Evolutionary conservation across 1,140 invertebrate genomes (phyloP).

Genomic region (Leptinotarsa undecemlineata): DNA sequence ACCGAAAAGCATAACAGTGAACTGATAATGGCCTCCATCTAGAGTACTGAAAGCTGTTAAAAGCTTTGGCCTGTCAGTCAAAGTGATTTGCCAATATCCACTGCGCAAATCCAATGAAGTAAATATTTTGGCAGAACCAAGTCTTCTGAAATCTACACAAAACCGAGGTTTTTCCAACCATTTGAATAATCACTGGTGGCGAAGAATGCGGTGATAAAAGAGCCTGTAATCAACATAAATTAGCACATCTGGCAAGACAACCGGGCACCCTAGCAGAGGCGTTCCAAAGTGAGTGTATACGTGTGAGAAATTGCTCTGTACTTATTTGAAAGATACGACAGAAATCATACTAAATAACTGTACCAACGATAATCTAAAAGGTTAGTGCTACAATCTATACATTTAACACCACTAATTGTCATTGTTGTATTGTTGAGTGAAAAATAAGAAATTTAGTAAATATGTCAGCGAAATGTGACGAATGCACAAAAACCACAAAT

Average conservation of each 20-base stretch:
- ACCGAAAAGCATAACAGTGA: slow-evolving; percentile 47
- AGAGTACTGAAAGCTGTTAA: slow-evolving; percentile 48
- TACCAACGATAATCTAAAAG: too few relatives aligned
- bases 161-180: slow-evolving; percentile 48
- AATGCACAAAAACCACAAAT: background rate
- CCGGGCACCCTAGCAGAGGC: too few relatives aligned
- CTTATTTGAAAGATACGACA: too few relatives aligned
- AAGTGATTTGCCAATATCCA: slow-evolving; percentile 47
- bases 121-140: slow-evolving; percentile 33
- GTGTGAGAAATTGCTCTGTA: too few relatives aligned
- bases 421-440: background rate
- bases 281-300: too few relatives aligned
- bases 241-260: too few relatives aligned
- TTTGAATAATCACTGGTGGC: slow-evolving; percentile 42
- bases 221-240: too few relatives aligned
- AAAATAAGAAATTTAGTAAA: background rate
- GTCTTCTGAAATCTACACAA: slow-evolving; percentile 52
- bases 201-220: slow-evolving; percentile 21
- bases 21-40: slow-evolving; percentile 38
- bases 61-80: slow-evolving; percentile 31
- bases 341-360: too few relatives aligned
- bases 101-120: slow-evolving; percentile 39
- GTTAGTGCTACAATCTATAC: too few relatives aligned
- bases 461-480: background rate
- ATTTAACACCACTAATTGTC: background rate